phyloP scores from a whole-genome alignment of 2,113 vertebrate species.

The Triplophysa dalaica region DNA sequence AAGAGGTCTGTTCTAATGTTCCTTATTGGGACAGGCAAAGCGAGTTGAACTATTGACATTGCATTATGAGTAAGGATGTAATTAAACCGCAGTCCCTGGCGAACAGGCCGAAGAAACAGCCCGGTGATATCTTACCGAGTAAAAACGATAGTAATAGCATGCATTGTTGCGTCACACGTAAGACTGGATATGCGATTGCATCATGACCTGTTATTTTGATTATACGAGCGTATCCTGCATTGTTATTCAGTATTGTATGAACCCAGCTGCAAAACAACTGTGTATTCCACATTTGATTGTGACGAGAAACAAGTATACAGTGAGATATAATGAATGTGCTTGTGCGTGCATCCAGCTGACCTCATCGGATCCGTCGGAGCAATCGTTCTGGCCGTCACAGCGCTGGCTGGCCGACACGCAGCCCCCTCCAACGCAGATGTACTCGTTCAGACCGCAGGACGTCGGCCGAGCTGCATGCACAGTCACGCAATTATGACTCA shows the following conservation, averaged over 20 bases:
- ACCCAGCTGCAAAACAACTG: no score
- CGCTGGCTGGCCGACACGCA: slow-evolving; percentile 78
- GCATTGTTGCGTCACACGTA: background rate
- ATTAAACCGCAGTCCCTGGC: slow-evolving; percentile 39
- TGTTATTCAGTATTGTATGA: no score
- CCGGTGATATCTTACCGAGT: background rate
- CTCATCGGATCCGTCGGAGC: slow-evolving; percentile 85
- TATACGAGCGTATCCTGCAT: no score
- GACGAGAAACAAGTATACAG: background rate
- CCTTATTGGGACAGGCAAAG: slow-evolving; percentile 36
- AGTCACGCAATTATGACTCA: slow-evolving; percentile 33
- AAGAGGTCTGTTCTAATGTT: slow-evolving; percentile 28
- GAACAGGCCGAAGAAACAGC: background rate
- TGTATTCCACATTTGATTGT: background rate
- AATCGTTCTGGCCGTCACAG: slow-evolving; percentile 82
- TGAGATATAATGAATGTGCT: background rate
- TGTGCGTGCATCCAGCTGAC: slow-evolving; percentile 61
- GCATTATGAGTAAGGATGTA: slow-evolving; percentile 42
- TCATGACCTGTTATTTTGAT: no score
- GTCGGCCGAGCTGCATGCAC: slow-evolving; percentile 71
- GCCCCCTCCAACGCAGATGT: slow-evolving; percentile 78
- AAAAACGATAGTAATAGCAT: background rate
- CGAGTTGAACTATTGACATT: slow-evolving; percentile 33
- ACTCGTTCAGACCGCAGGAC: slow-evolving; percentile 81
- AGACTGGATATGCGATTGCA: background rate